Evolutionary conservation across 2,888 invertebrate species (phyloP).

Genomic region (Rambutsinella grinnellia): DNA sequence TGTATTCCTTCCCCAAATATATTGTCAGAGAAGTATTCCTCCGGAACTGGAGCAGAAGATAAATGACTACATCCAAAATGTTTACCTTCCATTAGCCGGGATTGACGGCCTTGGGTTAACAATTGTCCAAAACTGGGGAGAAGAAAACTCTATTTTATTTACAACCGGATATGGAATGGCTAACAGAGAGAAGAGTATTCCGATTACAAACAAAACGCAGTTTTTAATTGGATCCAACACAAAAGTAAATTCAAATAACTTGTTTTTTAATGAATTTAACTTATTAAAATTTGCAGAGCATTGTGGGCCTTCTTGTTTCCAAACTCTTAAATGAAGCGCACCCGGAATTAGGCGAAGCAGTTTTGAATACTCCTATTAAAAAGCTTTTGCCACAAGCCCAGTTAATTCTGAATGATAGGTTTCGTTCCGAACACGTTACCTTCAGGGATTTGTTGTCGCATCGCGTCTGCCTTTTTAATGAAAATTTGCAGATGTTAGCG

Average conservation of each 20-base stretch:
- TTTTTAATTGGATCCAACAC: conserved; percentile 43
- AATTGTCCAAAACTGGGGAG: conserved; percentile 9
- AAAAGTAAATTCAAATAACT: no score
- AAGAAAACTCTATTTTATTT: conserved; percentile 5
- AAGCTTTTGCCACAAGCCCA: conserved; percentile 25
- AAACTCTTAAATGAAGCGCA: conserved; percentile 41
- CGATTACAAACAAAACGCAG: no score
- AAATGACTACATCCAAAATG: no score
- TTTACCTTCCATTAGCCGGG: no score
- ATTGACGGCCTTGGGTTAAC: no score
- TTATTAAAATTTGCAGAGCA: conserved; percentile 8
- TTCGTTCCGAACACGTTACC: conserved; percentile 31
- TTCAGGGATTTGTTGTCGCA: conserved; percentile 53
- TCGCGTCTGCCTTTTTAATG: conserved; percentile 35
- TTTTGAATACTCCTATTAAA: conserved; percentile 40
- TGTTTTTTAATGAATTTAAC: no score
- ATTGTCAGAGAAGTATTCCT: no score
- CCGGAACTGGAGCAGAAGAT: no score
- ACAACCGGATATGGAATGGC: conserved; percentile 28
- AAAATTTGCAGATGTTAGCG: conserved; percentile 16
- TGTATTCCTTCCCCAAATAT: no score
- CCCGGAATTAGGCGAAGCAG: conserved; percentile 27
- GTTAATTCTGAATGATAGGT: conserved; percentile 48
- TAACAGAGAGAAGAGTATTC: conserved; percentile 16
- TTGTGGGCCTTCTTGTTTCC: conserved; percentile 24